Percentiles rank a stretch among this genome's conserved stretches.
phyloP scores from a whole-genome alignment of 1,140 invertebrate species.

The Heliconius himera region DNA sequence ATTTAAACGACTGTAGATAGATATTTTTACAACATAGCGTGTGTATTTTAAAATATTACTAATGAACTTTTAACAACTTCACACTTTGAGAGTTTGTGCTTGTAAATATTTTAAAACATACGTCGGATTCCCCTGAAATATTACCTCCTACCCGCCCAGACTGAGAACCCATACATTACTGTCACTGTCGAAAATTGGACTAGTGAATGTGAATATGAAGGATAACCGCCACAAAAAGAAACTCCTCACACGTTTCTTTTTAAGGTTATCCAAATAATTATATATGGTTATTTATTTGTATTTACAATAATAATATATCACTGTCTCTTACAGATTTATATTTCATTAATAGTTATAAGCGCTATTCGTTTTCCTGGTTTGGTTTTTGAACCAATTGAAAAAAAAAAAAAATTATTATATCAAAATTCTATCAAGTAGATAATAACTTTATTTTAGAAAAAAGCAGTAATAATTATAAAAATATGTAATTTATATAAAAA shows the following conservation, averaged over 20 bases:
- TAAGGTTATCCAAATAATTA: background rate
- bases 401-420: too few relatives aligned
- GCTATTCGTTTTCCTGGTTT: too few relatives aligned
- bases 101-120: slow-evolving; percentile 63
- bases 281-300: background rate
- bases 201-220: slow-evolving; percentile 54
- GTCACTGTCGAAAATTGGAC: slow-evolving; percentile 67
- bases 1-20: too few relatives aligned
- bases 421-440: too few relatives aligned
- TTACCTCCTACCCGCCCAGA: slow-evolving; percentile 57
- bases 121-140: slow-evolving; percentile 71
- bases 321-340: background rate
- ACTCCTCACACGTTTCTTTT: background rate
- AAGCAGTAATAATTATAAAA: too few relatives aligned
- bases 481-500: too few relatives aligned
- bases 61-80: background rate
- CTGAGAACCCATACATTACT: slow-evolving; percentile 62
- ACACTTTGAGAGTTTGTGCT: background rate
- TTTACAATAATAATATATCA: background rate
- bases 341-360: background rate
- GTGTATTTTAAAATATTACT: background rate
- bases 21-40: background rate
- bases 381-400: too few relatives aligned
- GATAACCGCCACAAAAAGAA: slow-evolving; percentile 46
- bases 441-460: too few relatives aligned